These are phyloP conservation scores for Sinocyclocheilus anshuiensis DNA, from an alignment of 2,113 vertebrate species.

Conservation along the genomic window DNA sequence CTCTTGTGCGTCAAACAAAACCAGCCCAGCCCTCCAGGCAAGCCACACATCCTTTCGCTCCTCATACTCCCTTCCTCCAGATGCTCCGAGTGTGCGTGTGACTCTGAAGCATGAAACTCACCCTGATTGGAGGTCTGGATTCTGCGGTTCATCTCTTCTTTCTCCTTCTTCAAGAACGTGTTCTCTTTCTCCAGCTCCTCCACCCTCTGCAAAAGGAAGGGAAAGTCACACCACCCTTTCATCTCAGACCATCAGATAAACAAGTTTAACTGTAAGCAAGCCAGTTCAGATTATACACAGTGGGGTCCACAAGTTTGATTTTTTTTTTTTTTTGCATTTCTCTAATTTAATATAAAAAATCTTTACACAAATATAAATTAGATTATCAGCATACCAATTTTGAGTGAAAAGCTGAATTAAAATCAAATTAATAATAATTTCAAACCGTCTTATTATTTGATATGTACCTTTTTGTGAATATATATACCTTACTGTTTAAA, in stretches of 20 bases:
- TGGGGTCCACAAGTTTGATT: not conserved
- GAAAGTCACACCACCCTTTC: not conserved
- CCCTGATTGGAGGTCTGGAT: no score
- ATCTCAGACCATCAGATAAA: no score
- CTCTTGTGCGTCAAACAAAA: constrained; percentile 55
- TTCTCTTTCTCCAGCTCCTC: constrained; percentile 79
- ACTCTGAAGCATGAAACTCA: no score
- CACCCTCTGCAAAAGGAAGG: constrained; percentile 76
- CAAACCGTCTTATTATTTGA: not conserved
- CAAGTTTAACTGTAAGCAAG: not conserved
- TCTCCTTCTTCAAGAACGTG: constrained; percentile 84
- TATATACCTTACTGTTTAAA: not conserved
- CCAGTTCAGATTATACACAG: not conserved
- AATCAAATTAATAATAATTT: not conserved
- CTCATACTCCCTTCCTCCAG: not conserved
- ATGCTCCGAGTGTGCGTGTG: not conserved
- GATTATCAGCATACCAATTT: not conserved
- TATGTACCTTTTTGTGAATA: not conserved
- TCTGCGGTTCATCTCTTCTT: constrained; percentile 84
- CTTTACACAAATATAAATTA: not conserved
- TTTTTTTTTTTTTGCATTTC: not conserved
- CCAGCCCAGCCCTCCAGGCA: constrained; percentile 42
- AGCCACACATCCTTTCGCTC: constrained; percentile 5
- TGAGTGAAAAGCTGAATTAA: not conserved
- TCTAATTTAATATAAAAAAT: not conserved